Evolutionary conservation across 2,113 vertebrate genomes (phyloP), one percentile per base, ranked within the genome.

Genomic region (Coracopsis vasa): DNA sequence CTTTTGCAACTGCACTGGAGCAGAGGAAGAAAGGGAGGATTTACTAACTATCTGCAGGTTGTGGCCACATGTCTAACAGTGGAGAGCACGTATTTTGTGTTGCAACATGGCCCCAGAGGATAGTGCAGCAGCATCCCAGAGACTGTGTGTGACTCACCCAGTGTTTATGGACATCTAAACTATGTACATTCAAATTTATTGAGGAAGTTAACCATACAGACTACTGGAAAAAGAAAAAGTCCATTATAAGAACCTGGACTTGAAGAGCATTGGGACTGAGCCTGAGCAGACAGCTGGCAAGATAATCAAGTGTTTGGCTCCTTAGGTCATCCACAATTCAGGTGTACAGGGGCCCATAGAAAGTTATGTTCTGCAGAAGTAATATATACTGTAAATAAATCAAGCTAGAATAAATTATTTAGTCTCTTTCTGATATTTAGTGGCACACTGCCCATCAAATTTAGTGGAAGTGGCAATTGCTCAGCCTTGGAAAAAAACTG

Each of bases 291-390:
- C 29, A 91, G 48, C 77, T 94, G 90, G 89, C 69, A 91, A 89
- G 77, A 84, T 81, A 91, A 92, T 72, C 13, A 19, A 85, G 13
- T 51, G 5, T 80, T 67, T 69, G 17, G 25, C 48, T 94, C 41
- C 88, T 91, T 60, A 82, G 23, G 70, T 94, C 77, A 93, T 78
- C n/a, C 56, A 80, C 92, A 89, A 84, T 94, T 94, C 88, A 95
- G 72, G 31, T 93, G 37, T 50, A 86, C 62, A 62, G 51, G 15
- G 23, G 19, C 80, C 82, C 87, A 10, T 8, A 67, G 69, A 74
- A 93, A 86, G 82, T 33, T 93, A 18, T 64, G 28, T 69, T 92
- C 95, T 88, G 69, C 61, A 94, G 86, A 71, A 79, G 61, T 84
- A 81, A 67, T 88, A 84, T 33, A 80, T 74, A 78, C 69, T 45